phyloP scores from a whole-genome alignment of 2,113 vertebrate species.

The Melanocharis versteri region DNA sequence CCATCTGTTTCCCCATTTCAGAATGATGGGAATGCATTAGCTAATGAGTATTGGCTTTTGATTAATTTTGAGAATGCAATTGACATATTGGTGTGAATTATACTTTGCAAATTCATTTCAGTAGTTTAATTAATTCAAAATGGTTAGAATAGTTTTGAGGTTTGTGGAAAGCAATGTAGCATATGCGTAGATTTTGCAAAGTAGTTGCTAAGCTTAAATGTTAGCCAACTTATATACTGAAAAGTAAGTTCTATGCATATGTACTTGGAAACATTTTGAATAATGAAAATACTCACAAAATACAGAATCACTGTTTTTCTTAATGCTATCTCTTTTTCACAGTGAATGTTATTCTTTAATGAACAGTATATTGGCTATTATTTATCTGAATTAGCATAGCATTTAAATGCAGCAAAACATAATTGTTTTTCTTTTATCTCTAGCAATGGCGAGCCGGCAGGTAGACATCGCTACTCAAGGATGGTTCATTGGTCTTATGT shows the following conservation, averaged over 20 bases:
- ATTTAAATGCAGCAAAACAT: neutral
- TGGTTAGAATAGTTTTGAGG: neutral
- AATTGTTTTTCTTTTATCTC: slow-evolving; percentile 11
- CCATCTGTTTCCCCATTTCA: neutral
- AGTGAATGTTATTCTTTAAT: neutral
- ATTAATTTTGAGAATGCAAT: neutral
- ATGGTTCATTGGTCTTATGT: slow-evolving; percentile 99
- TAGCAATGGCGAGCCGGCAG: slow-evolving; percentile 93
- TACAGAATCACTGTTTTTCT: neutral
- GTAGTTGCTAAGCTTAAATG: neutral
- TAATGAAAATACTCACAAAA: neutral
- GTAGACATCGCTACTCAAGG: slow-evolving; percentile 98
- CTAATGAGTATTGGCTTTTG: neutral
- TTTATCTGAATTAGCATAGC: neutral
- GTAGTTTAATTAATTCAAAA: neutral
- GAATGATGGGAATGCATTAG: neutral
- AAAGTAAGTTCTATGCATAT: neutral
- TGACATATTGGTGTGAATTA: neutral
- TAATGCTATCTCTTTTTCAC: neutral
- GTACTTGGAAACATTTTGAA: neutral
- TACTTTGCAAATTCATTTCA: neutral
- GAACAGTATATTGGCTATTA: neutral
- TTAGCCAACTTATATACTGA: neutral
- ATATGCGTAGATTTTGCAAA: neutral
- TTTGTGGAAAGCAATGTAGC: neutral